Percentiles rank a stretch among this genome's conserved stretches.
Evolutionary conservation across 2,888 invertebrate genomes (phyloP).

Genomic region (Lapara coniferarum): DNA sequence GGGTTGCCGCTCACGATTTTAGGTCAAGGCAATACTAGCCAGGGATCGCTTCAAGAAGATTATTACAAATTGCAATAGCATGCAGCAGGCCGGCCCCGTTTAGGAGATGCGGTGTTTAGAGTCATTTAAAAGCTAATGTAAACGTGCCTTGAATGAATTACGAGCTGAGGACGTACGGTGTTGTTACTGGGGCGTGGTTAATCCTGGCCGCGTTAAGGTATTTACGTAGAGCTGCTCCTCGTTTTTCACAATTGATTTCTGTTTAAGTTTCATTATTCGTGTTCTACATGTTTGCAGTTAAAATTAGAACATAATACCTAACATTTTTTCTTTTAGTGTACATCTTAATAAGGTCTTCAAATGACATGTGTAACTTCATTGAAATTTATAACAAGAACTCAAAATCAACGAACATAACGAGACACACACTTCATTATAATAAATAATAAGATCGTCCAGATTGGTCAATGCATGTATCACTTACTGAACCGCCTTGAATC

Average conservation of each 20-base stretch:
- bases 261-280: background rate
- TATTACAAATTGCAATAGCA: conserved; percentile 50
- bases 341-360: no score
- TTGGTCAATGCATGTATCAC: background rate
- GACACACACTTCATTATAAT: background rate
- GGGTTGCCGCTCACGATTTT: conserved; percentile 63
- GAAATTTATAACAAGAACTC: no score
- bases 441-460: background rate
- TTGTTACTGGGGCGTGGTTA: conserved; percentile 27
- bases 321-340: no score
- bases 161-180: conserved; percentile 15
- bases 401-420: background rate
- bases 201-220: conserved; percentile 20
- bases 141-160: conserved; percentile 32
- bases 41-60: conserved; percentile 65
- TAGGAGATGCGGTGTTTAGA: conserved; percentile 40
- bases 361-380: no score
- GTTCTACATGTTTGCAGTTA: no score
- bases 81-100: conserved; percentile 42
- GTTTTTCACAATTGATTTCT: conserved; percentile 9
- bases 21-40: conserved; percentile 74
- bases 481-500: background rate
- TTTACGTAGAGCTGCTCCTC: conserved; percentile 25
- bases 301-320: no score
- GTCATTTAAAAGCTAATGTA: conserved; percentile 41